Base-by-base conservation (phyloP, 92 coral and sea anemone genomes). In the Micromussa lordhowensis region DNA sequence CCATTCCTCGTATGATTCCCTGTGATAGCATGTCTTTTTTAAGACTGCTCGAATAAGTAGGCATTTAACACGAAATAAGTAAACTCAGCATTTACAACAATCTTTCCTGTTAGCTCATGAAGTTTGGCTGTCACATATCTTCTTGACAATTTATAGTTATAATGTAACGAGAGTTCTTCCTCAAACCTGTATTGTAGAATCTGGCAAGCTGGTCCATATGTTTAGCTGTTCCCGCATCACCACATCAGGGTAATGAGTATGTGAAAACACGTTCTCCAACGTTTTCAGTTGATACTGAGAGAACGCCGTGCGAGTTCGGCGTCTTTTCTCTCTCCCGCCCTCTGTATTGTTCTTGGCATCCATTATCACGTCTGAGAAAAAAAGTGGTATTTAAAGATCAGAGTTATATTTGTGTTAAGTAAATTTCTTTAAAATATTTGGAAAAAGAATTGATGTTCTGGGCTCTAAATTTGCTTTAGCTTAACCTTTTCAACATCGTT, bases 161-260 rank as follows among this genome's bases (percentile, higher is more conserved):
- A 11, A 40, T 63, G 29, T 24, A 6, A 6, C 0, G 12, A 24
- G 28, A 63, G 58, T 9, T 24, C 8, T 38, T 54, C 30, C 36
- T 29, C 32, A 9, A 24, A 97, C 99, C 97, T 97, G 99, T 88
- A 97, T 92, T 90, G 97, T 91, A 17, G 98, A 92, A 61, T 97
- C 97, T 51, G 95, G 99, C 87, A 97, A 85, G 75, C 90, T 86
- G 2, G 98, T 95, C 49, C 95, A 92, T 26, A 88, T 91, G 34
- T 96, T 98, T 38, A 97, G 91, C 71, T 97, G 96, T 88, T 97
- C 98, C 75, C 99, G 82, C 86, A 97, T 88, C 80, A 92, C 96
- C 24, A 95, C 97, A 87, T 97, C 99, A 22, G 99, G 99, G 82
- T 97, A 97, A 83, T 97, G 99, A 35, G 96, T 97, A 38, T 94